Conservation (phyloP, 2,113 vertebrate species). For the Vulpes ferrilata region DNA sequence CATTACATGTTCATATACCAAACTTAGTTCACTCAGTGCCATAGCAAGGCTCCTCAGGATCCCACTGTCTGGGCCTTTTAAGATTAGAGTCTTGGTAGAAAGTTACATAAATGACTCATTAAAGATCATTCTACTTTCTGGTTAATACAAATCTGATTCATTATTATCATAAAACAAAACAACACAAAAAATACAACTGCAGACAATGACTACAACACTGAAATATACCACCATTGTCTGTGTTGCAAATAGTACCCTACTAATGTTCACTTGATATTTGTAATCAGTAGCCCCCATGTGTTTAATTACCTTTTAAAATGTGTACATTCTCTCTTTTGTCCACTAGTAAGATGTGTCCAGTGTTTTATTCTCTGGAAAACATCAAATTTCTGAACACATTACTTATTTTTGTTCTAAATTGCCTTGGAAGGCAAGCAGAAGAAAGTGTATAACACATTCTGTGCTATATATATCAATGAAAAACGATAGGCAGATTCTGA, state of each 20-base stretch:
- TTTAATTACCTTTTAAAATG: conserved; percentile 41
- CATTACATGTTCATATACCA: not conserved
- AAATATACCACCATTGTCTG: not conserved
- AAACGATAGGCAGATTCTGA: conserved; percentile 42
- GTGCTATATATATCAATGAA: not conserved
- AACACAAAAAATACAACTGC: not conserved
- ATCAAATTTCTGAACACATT: not conserved
- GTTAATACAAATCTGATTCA: not conserved
- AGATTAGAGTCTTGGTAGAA: not conserved
- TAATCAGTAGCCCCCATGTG: conserved; percentile 19
- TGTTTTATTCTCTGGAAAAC: conserved; percentile 24
- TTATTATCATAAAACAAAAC: not conserved
- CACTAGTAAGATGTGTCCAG: conserved; percentile 32
- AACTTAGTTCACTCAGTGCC: not conserved
- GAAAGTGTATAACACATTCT: not conserved
- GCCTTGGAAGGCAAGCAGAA: conserved; percentile 17
- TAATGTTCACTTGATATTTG: conserved; percentile 37
- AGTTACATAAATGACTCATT: not conserved
- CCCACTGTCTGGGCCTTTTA: not conserved
- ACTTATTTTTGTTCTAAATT: conserved; percentile 1
- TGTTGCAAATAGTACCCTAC: not conserved
- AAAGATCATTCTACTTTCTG: not conserved
- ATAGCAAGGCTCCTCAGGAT: not conserved
- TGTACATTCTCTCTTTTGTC: conserved; percentile 11
- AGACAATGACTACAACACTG: not conserved